Evolutionary conservation across 2,888 invertebrate genomes (phyloP), one percentile per base, ranked within the genome.

Genomic region (Platycheirus rosarum): DNA sequence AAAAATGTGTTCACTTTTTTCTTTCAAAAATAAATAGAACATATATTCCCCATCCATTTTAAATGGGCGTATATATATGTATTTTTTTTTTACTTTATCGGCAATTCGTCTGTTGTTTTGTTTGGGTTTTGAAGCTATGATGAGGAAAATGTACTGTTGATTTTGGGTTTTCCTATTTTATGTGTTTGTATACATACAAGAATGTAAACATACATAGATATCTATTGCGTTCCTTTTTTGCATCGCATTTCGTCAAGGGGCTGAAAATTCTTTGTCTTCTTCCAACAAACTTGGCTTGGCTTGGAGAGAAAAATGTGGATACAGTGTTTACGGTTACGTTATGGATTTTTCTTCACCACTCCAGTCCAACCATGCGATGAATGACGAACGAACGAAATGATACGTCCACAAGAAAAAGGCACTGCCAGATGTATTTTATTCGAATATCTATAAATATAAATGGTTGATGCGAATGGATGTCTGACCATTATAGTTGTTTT

Each of bases 31-130:
- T 57, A 1, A 32, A 20, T 4, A 37, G 1, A 8, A 35, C 20
- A 26, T 26, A 13, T 40, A 57, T 40, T 9, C 40, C n/a, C 13
- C 29, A 23, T 2, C 14, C 14, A 20, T 23, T 23, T 8, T 40
- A 23, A 14, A 16, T 13, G 1, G 13, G 11, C 23, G 13, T 40
- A 14, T 26, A 40, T 57, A 40, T 57, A 13, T 55, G 7, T n/a
- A 37, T 37, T 37, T 6, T 26, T 49, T 26, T 49, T 40, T 18
- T 37, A 23, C 37, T 23, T 2, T 1, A 20, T 51, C 18, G n/a
- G n/a, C 14, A 32, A 7, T 57, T 14, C 23, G 29, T 55, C 4
- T 9, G 29, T 6, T 11, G n/a, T 23, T 40, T 57, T 57, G 57
- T 57, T 55, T 55, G 37, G 37, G 9, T 55, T 57, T 40, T 6